Base-by-base conservation (phyloP, 2,797 vertebrate species). In the Pseudopleuronectes americanus region DNA sequence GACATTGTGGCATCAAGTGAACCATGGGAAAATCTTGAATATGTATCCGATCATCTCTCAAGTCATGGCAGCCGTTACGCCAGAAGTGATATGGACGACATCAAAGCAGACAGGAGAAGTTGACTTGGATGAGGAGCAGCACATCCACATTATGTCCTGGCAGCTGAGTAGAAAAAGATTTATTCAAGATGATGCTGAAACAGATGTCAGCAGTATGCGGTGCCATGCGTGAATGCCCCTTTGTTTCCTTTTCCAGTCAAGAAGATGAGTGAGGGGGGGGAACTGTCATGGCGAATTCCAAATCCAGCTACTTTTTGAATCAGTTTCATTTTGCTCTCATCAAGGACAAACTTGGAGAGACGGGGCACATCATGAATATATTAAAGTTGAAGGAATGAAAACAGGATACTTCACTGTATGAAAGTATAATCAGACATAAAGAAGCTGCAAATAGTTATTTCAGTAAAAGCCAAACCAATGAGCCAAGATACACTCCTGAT, bases 151-250 rank as follows among this genome's bases (percentile, higher is more conserved):
- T 76, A 80, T 76, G 74, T 81, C 76, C 85, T 64, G 70, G 79
- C 69, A 71, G 77, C 48, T 60, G 78, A 79, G 77, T 72, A 77
- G 73, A 77, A 80, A 86, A 83, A 80, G 69, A 83, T 71, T 67
- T 57, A 80, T 71, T 87, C 76, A 81, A 78, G 76, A 58, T 63
- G 70, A 73, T 60, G 71, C 71, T 64, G 65, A 84, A 88, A 83
- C 89, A 91, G 77, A 92, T 89, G 90, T 87, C 70, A 62, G 62
- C 26, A 61, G 77, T 61, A 48, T 78, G 84, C 10, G 45, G 53
- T 82, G 66, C 73, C 71, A 80, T 84, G 76, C 81, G 77, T 84
- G 68, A 88, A 86, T 71, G 49, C 59, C 57, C 52, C 51, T 66
- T 66, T 77, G 65, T 81, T 86, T 79, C 69, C 62, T 76, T 85